Percentiles rank a stretch among this genome's conserved stretches.
These are phyloP conservation scores for Umimayanthus kanabou DNA, from an alignment of 92 coral and sea anemone genomes.

Conservation along the genomic window DNA sequence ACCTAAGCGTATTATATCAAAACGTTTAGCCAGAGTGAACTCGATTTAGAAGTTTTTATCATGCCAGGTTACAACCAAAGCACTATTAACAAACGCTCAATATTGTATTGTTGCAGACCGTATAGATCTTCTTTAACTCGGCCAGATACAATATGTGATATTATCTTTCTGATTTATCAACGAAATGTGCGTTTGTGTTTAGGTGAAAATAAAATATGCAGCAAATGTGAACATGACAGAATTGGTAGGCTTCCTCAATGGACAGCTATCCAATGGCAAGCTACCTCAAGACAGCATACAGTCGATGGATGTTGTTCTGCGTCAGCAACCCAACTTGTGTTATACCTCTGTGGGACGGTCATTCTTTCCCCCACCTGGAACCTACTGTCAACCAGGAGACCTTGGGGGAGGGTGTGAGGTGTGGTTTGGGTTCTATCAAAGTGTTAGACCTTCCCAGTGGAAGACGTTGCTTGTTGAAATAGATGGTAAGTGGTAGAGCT, in stretches of 20 bases:
- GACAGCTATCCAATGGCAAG: conserved; percentile 20
- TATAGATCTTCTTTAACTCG: too few species aligned
- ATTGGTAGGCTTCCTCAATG: conserved; percentile 35
- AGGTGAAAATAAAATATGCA: conserved; percentile 30
- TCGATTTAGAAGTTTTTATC: too few species aligned
- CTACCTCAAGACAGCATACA: conserved; percentile 43
- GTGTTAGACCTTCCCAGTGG: conserved; percentile 58
- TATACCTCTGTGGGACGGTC: conserved; percentile 50
- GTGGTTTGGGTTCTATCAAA: conserved; percentile 56
- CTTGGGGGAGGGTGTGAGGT: conserved; percentile 60
- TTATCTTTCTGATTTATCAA: too few species aligned
- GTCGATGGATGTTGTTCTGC: conserved; percentile 51
- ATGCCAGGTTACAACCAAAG: too few species aligned
- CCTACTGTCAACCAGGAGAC: background rate
- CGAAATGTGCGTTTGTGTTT: background rate
- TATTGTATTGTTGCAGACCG: too few species aligned
- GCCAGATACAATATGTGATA: too few species aligned
- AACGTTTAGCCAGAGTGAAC: too few species aligned
- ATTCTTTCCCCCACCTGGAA: conserved; percentile 49
- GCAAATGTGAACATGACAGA: conserved; percentile 6
- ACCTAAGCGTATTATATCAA: too few species aligned
- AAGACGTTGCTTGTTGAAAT: conserved; percentile 52
- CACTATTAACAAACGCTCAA: too few species aligned
- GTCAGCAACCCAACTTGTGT: conserved; percentile 49
- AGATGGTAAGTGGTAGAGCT: conserved; percentile 42